Evolutionary conservation across 2,797 vertebrate species (phyloP).

Genomic region (Artibeus lituratus): DNA sequence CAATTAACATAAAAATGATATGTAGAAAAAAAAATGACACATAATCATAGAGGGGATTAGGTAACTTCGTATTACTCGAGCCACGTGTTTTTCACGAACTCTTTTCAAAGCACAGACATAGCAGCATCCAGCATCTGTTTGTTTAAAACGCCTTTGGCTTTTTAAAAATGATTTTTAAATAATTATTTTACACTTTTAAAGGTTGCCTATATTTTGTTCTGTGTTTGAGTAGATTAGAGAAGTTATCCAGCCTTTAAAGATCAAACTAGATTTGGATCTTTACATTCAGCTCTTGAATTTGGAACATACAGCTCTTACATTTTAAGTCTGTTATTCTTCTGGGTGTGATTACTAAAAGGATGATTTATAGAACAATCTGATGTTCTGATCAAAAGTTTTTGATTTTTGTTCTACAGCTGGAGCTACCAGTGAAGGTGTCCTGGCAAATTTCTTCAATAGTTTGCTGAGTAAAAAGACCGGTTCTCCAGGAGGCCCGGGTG

Average conservation of each 20-base stretch:
- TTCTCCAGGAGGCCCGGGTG: conserved; percentile 89
- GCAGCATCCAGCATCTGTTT: background rate
- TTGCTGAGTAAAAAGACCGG: conserved; percentile 98
- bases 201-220: background rate
- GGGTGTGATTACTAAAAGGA: background rate
- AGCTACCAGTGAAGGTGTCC: conserved; percentile 97
- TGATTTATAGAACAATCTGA: background rate
- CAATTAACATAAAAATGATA: background rate
- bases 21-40: background rate
- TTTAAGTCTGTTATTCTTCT: background rate
- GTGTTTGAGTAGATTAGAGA: background rate
- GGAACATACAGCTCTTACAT: background rate
- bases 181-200: background rate
- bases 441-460: conserved; percentile 99
- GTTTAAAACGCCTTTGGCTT: conserved; percentile 6
- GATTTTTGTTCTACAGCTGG: conserved; percentile 83
- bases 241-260: background rate
- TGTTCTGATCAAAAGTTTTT: background rate
- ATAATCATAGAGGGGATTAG: background rate
- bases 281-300: background rate
- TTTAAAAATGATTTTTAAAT: background rate
- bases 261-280: background rate
- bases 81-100: background rate
- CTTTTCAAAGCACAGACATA: background rate
- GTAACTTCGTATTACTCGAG: background rate